Evolutionary conservation across 2,113 vertebrate genomes (phyloP).

Genomic region (Syngnathus scovelli): DNA sequence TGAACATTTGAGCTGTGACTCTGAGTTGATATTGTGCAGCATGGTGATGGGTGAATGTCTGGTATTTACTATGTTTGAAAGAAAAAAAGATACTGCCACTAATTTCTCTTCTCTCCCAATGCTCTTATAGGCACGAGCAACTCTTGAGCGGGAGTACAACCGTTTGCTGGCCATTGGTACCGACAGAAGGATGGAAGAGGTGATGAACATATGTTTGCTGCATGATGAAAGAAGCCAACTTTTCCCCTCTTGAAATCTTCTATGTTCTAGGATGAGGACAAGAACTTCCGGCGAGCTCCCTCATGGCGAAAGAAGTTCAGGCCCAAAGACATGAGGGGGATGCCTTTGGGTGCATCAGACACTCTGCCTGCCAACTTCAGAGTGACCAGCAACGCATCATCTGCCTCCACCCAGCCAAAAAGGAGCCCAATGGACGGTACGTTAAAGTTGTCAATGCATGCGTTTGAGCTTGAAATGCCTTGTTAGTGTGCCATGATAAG

Average conservation of each 20-base stretch:
- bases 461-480: neutral
- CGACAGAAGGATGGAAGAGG: constrained; percentile 87
- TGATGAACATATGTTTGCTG: constrained; percentile 47
- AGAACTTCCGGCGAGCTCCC: constrained; percentile 90
- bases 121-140: constrained; percentile 76
- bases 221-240: neutral
- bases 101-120: neutral
- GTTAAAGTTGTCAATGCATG: constrained; percentile 3
- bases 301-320: constrained; percentile 98
- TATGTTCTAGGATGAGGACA: constrained; percentile 84
- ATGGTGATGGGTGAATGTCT: neutral
- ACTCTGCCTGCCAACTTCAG: constrained; percentile 94
- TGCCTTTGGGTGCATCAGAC: constrained; percentile 83
- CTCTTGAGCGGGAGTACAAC: constrained; percentile 89
- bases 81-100: neutral
- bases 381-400: constrained; percentile 80
- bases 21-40: neutral
- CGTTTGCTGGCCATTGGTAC: constrained; percentile 85
- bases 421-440: constrained; percentile 94
- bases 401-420: constrained; percentile 89
- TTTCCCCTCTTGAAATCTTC: rapidly evolving
- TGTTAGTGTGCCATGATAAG: neutral
- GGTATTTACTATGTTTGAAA: neutral
- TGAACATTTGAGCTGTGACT: neutral
- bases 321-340: constrained; percentile 90